phyloP scores from a whole-genome alignment of 2,797 vertebrate species.

The Leptatherina wallacei region DNA sequence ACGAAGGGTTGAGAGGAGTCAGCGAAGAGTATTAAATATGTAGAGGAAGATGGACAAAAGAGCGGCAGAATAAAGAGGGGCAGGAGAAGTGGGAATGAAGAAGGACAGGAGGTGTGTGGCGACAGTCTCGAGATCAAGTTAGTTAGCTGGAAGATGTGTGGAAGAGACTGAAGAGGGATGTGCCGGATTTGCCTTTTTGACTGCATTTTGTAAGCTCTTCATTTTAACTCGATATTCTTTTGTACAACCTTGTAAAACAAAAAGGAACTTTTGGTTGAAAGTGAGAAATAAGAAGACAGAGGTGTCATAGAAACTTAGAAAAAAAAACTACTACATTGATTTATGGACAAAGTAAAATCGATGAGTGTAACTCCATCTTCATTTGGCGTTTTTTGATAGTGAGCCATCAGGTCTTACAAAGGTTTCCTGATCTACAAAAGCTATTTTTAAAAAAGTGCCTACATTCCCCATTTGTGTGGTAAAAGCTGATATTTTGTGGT shows the following conservation, averaged over 20 bases:
- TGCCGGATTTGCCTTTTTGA: slow-evolving; percentile 42
- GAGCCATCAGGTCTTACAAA: slow-evolving; percentile 47
- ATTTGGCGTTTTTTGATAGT: slow-evolving; percentile 54
- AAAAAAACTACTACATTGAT: slow-evolving; percentile 34
- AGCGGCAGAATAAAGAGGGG: slow-evolving; percentile 67
- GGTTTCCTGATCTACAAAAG: background rate
- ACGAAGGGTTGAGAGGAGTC: slow-evolving; percentile 79
- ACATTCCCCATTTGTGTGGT: slow-evolving; percentile 64
- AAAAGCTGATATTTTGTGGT: slow-evolving; percentile 67
- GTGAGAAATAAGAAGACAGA: slow-evolving; percentile 9
- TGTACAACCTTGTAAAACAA: background rate
- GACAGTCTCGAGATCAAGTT: slow-evolving; percentile 29
- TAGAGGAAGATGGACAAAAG: slow-evolving; percentile 79
- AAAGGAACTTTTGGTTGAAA: background rate
- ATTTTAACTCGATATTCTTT: slow-evolving; percentile 52
- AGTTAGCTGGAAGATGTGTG: slow-evolving; percentile 36
- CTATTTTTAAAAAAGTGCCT: slow-evolving; percentile 56
- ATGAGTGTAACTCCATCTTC: slow-evolving; percentile 62
- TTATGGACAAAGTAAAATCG: slow-evolving; percentile 52
- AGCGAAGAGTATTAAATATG: slow-evolving; percentile 86
- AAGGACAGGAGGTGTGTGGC: slow-evolving; percentile 45
- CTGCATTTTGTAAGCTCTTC: slow-evolving; percentile 53
- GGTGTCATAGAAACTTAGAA: slow-evolving; percentile 38
- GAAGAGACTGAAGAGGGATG: slow-evolving; percentile 13
- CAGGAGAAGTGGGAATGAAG: slow-evolving; percentile 63